A percentile compares a stretch with the other conserved stretches of the same genome.
Evolutionary conservation across 2,888 invertebrate species (phyloP).

Genomic region (Erebia aethiops): DNA sequence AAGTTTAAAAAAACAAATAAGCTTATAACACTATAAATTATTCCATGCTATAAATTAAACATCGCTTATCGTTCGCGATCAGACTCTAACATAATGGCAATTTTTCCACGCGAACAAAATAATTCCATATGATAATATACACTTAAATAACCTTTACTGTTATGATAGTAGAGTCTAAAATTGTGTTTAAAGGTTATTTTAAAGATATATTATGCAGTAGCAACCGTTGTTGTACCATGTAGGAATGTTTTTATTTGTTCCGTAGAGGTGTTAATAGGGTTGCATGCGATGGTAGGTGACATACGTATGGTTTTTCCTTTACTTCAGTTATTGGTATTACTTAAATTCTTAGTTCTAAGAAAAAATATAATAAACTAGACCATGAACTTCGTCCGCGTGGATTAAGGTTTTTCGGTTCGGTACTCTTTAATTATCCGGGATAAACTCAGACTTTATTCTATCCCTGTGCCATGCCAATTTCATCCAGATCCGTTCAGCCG

Average conservation of each 20-base stretch:
- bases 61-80: slow-evolving; percentile 8
- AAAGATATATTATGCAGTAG: background rate
- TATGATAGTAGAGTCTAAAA: background rate
- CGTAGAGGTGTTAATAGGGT: slow-evolving; percentile 11
- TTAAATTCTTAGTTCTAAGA: background rate
- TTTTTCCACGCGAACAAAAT: slow-evolving; percentile 17
- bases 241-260: slow-evolving; percentile 2
- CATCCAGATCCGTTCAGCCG: too few species aligned
- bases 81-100: background rate
- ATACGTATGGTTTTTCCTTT: background rate
- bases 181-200: background rate
- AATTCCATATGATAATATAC: background rate
- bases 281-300: background rate
- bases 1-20: background rate
- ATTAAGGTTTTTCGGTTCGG: too few species aligned
- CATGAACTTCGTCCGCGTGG: too few species aligned
- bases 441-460: too few species aligned
- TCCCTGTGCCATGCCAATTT: too few species aligned
- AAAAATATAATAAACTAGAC: too few species aligned
- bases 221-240: background rate
- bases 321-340: background rate
- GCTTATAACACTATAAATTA: background rate
- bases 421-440: too few species aligned
- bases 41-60: slow-evolving; percentile 8
- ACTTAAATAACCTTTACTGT: background rate